A percentile compares a stretch with the other conserved stretches of the same genome.
These are phyloP conservation scores for Parotocinclus haroldoi DNA, from an alignment of 2,797 vertebrate genomes.

Conservation along the genomic window DNA sequence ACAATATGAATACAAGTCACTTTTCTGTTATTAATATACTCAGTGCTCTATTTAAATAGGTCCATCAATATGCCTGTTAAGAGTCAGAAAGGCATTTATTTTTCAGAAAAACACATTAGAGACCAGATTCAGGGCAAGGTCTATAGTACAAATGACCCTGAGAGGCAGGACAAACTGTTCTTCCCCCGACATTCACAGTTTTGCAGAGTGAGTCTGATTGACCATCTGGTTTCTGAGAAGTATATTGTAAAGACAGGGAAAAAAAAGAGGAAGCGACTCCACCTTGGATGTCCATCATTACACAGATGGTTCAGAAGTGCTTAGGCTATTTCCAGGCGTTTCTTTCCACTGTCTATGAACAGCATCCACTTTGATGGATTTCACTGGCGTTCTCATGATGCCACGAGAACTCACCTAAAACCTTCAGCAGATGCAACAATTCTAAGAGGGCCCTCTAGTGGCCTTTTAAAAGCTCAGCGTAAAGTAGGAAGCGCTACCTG, in stretches of 20 bases:
- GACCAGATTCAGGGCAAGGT: conserved; percentile 21
- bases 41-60: no score
- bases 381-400: conserved; percentile 50
- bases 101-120: conserved; percentile 3
- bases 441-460: conserved; percentile 68
- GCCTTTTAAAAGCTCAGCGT: conserved; percentile 30
- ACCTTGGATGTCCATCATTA: conserved; percentile 75
- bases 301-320: conserved; percentile 71
- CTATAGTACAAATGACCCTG: conserved; percentile 49
- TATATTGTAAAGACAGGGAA: conserved; percentile 67
- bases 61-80: no score
- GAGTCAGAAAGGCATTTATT: no score
- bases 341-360: conserved; percentile 32
- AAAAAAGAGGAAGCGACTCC: conserved; percentile 70
- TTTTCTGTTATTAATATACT: no score
- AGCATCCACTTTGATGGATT: conserved; percentile 56
- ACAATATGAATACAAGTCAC: no score
- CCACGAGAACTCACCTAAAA: conserved; percentile 44
- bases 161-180: conserved; percentile 53
- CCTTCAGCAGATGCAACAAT: conserved; percentile 31
- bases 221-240: conserved; percentile 73
- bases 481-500: not conserved
- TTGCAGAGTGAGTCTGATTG: conserved; percentile 63
- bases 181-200: conserved; percentile 62
- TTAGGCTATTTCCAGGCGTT: conserved; percentile 56